A percentile compares a stretch with the other conserved stretches of the same genome.
phyloP scores from a whole-genome alignment of 2,797 vertebrate genomes.

The Monodelphis domestica region DNA sequence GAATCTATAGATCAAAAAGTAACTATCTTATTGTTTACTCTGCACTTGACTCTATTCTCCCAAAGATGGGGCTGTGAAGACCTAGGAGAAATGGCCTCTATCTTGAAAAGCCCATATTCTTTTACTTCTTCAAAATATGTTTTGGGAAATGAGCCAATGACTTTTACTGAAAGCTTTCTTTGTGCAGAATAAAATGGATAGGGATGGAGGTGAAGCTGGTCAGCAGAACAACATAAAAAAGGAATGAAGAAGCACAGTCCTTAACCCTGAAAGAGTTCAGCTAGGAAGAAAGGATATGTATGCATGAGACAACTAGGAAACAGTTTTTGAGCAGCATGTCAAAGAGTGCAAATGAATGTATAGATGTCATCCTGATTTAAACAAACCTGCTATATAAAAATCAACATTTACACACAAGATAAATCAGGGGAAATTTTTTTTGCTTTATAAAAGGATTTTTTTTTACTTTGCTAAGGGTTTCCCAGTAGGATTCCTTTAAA shows the following conservation, averaged over 20 bases:
- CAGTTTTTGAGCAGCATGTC: background rate
- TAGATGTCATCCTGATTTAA: background rate
- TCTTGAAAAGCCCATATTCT: background rate
- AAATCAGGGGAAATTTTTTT: slow-evolving; percentile 45
- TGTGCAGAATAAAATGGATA: background rate
- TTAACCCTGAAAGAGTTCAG: background rate
- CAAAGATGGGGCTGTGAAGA: background rate
- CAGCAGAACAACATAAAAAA: slow-evolving; percentile 2
- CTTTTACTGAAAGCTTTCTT: background rate
- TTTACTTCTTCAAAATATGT: slow-evolving; percentile 1
- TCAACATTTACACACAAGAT: background rate
- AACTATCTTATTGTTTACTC: background rate
- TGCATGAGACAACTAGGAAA: background rate
- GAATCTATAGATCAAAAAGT: background rate
- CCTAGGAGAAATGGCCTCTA: background rate
- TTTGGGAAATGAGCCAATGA: background rate
- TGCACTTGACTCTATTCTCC: background rate
- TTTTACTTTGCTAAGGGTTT: slow-evolving; percentile 21
- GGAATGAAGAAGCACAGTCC: background rate
- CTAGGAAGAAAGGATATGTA: background rate
- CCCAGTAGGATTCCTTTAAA: slow-evolving; percentile 17
- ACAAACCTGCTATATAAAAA: slow-evolving; percentile 30
- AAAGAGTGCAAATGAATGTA: background rate
- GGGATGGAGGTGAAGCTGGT: background rate
- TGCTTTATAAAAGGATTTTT: slow-evolving; percentile 20